Evolutionary conservation across 1,140 invertebrate species (phyloP).

Genomic region (Drosophila takahashii): DNA sequence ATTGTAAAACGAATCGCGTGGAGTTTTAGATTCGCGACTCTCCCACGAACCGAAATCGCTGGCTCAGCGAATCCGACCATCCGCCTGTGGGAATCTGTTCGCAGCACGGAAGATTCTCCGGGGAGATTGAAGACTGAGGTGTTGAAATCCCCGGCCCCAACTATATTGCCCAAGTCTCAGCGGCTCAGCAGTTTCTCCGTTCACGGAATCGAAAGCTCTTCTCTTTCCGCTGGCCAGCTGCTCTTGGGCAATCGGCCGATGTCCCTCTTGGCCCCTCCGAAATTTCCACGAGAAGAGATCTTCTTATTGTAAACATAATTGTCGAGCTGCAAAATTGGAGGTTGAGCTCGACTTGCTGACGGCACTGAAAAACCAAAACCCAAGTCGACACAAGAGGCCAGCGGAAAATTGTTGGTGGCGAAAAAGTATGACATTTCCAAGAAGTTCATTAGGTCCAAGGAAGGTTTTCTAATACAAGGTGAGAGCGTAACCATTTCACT

Average conservation of each 20-base stretch:
- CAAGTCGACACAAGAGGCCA: slow-evolving; percentile 1
- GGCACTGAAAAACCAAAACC: not conserved
- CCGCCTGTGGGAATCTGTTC: slow-evolving; percentile 20
- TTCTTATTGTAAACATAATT: slow-evolving; percentile 6
- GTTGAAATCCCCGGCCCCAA: not conserved
- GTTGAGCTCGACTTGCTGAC: slow-evolving; percentile 30
- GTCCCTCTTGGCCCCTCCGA: not conserved
- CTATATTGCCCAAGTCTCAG: slow-evolving; percentile 4
- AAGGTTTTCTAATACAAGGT: not conserved
- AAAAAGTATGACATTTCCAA: slow-evolving; percentile 8
- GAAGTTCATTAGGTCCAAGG: not conserved
- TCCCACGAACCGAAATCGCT: slow-evolving; percentile 51
- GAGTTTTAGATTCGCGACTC: slow-evolving; percentile 26
- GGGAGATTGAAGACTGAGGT: not conserved
- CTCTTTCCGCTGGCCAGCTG: slow-evolving; percentile 31
- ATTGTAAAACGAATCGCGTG: slow-evolving; percentile 54
- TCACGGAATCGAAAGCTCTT: slow-evolving; percentile 50
- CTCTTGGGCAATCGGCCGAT: slow-evolving; percentile 24
- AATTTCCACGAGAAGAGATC: not conserved
- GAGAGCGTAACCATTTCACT: not conserved
- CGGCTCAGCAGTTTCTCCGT: slow-evolving; percentile 68
- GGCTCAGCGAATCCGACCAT: slow-evolving; percentile 43
- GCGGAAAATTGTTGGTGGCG: slow-evolving; percentile 10
- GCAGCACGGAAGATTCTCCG: not conserved
- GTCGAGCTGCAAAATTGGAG: slow-evolving; percentile 29